Evolutionary conservation across 2,797 vertebrate genomes (phyloP).

Genomic region (Euthynnus affinis): DNA sequence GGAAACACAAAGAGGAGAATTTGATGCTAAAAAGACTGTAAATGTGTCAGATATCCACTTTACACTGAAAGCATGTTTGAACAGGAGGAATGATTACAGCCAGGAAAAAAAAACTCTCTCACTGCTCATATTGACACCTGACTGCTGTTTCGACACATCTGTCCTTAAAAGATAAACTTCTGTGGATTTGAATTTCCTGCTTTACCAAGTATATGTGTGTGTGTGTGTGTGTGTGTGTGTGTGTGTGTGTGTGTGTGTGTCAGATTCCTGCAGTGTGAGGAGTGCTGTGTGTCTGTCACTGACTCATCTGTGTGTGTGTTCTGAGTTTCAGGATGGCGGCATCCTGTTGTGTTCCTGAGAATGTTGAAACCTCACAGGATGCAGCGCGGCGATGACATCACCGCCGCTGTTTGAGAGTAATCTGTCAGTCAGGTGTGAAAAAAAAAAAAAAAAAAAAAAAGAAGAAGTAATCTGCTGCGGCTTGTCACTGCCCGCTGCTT

Average conservation of each 20-base stretch:
- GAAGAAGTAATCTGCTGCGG: background rate
- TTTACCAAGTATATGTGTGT: background rate
- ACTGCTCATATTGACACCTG: too few relatives aligned
- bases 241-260: background rate
- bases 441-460: too few relatives aligned
- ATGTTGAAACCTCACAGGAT: slow-evolving; percentile 33
- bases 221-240: background rate
- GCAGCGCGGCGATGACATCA: slow-evolving; percentile 32
- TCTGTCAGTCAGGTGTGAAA: background rate
- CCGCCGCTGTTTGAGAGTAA: background rate
- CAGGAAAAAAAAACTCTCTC: too few relatives aligned
- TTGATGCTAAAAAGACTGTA: too few relatives aligned
- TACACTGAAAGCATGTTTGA: too few relatives aligned
- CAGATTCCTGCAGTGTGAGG: background rate
- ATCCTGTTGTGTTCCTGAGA: background rate
- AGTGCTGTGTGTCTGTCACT: background rate
- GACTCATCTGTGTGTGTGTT: slow-evolving; percentile 16
- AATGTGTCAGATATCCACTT: too few relatives aligned
- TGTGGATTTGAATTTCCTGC: too few relatives aligned
- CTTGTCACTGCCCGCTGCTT: background rate
- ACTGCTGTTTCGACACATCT: too few relatives aligned
- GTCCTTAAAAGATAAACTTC: too few relatives aligned
- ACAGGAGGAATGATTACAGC: too few relatives aligned
- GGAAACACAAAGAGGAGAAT: too few relatives aligned
- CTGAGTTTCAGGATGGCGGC: background rate